Evolutionary conservation across 2,113 vertebrate genomes (phyloP).

Genomic region (Pantherophis guttatus): DNA sequence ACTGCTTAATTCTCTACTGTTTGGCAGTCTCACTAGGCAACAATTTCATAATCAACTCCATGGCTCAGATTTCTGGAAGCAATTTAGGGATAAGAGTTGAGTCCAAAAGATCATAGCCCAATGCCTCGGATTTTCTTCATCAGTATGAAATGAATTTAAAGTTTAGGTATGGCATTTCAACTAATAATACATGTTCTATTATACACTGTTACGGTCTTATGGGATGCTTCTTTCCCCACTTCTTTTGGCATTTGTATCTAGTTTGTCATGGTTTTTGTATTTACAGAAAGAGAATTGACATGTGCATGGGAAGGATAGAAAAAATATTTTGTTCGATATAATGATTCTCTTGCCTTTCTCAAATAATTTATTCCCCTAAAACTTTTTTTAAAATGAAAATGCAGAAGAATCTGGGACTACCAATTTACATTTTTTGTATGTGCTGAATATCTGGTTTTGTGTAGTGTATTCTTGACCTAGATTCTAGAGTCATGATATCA

Average conservation of each 20-base stretch:
- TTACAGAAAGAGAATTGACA: background rate
- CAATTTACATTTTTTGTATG: no score
- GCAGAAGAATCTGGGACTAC: background rate
- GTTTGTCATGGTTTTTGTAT: background rate
- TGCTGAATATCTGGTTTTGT: background rate
- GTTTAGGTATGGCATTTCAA: background rate
- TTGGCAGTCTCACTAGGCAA: background rate
- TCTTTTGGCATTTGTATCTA: background rate
- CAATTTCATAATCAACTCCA: background rate
- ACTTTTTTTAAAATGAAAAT: background rate
- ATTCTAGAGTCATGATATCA: background rate
- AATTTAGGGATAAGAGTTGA: background rate
- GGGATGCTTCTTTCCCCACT: background rate
- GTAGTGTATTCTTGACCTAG: background rate
- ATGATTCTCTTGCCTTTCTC: background rate
- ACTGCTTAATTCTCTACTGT: slow-evolving; percentile 9
- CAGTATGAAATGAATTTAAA: background rate
- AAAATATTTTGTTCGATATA: background rate
- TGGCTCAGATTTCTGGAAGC: background rate
- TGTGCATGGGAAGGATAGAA: background rate
- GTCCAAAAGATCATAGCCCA: background rate
- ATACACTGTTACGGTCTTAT: background rate
- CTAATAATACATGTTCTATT: background rate
- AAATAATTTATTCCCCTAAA: background rate
- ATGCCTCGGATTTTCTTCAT: background rate